phyloP scores from a whole-genome alignment of 2,113 vertebrate species.

The Heloderma charlesbogerti region DNA sequence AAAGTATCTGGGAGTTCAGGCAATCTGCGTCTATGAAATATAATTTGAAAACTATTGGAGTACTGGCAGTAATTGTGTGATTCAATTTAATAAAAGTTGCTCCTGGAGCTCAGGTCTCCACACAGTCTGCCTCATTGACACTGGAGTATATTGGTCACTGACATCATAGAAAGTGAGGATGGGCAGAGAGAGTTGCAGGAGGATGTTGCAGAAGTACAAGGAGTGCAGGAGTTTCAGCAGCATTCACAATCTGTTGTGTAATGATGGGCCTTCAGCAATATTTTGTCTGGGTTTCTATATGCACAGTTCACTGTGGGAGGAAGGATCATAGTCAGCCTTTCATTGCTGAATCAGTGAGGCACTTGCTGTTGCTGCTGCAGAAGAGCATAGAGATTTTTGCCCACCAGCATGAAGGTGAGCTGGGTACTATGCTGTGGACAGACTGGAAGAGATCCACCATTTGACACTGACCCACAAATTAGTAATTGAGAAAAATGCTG shows the following conservation, averaged over 20 bases:
- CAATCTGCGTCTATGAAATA: not conserved
- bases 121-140: not conserved
- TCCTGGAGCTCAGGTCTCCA: not conserved
- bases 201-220: not conserved
- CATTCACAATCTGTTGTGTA: not conserved
- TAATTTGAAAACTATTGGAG: not conserved
- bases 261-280: not conserved
- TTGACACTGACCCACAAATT: not conserved
- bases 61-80: not conserved
- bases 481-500: not conserved
- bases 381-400: not conserved
- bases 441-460: not conserved
- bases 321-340: not conserved
- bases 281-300: not conserved
- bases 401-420: not conserved
- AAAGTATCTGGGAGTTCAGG: not conserved
- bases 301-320: not conserved
- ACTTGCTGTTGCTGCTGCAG: not conserved
- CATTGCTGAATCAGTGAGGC: not conserved
- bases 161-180: not conserved
- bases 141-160: not conserved
- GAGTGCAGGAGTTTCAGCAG: not conserved
- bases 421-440: not conserved
- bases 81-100: not conserved
- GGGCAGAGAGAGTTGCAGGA: not conserved